These are phyloP conservation scores for Huso huso DNA, from an alignment of 2,797 vertebrate genomes.

Conservation along the genomic window DNA sequence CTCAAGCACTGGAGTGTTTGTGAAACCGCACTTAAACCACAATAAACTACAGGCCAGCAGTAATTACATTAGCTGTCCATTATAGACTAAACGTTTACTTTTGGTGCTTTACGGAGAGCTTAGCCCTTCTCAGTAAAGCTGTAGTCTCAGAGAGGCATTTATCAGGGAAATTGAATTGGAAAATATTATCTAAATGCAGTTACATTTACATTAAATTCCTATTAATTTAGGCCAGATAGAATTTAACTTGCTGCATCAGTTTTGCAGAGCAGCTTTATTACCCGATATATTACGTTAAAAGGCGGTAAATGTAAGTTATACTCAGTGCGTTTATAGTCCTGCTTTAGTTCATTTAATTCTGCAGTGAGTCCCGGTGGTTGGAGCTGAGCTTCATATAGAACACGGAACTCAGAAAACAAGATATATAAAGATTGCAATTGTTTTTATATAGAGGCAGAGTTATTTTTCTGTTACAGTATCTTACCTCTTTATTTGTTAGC, in stretches of 20 bases:
- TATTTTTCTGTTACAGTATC: too few species aligned
- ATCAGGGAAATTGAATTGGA: conserved; percentile 27
- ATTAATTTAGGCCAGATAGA: conserved; percentile 24
- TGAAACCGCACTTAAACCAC: conserved; percentile 5
- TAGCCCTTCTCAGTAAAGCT: conserved; percentile 4
- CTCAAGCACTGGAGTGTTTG: background rate
- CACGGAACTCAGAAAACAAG: conserved; percentile 2
- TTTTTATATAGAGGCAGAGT: background rate
- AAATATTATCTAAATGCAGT: conserved; percentile 24
- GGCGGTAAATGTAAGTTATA: conserved; percentile 20
- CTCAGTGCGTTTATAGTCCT: conserved; percentile 15
- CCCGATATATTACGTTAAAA: conserved; percentile 22
- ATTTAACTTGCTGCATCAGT: conserved; percentile 16
- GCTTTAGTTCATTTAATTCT: conserved; percentile 26
- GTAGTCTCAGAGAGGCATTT: conserved; percentile 18
- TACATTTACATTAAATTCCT: conserved; percentile 23
- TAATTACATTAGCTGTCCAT: conserved; percentile 19
- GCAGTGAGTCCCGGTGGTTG: background rate
- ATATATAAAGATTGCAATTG: background rate
- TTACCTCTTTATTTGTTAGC: too few species aligned
- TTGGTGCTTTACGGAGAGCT: conserved; percentile 10
- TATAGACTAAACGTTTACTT: conserved; percentile 22
- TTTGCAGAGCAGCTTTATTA: conserved; percentile 25
- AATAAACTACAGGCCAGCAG: conserved; percentile 6
- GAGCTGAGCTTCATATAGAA: background rate